Evolutionary conservation across 1,140 invertebrate species (phyloP).

Genomic region (Heliconius eleuchia): DNA sequence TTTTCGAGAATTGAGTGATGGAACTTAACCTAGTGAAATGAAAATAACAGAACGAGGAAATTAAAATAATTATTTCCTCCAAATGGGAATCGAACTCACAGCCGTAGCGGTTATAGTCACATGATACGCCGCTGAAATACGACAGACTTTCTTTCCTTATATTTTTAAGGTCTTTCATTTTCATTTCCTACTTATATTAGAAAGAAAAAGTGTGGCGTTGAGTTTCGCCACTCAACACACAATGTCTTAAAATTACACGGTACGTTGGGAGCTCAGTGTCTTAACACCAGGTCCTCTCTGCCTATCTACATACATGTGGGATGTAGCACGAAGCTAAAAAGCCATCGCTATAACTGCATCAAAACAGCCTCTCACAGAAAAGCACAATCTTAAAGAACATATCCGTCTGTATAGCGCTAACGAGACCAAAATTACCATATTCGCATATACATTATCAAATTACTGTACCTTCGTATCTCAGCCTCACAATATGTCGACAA

Average conservation of each 20-base stretch:
- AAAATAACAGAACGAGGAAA: too few species aligned
- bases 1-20: neutral
- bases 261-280: too few species aligned
- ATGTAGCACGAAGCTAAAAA: too few species aligned
- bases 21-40: too few species aligned
- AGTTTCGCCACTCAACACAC: too few species aligned
- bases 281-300: too few species aligned
- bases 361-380: neutral
- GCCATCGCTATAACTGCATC: too few species aligned
- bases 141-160: neutral
- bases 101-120: neutral
- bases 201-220: too few species aligned
- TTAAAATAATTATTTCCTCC: too few species aligned
- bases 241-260: too few species aligned
- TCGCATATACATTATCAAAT: conserved; percentile 51
- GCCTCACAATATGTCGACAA: conserved; percentile 47
- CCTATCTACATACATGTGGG: too few species aligned
- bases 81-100: neutral
- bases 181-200: too few species aligned
- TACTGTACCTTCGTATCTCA: conserved; percentile 31
- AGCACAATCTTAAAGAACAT: neutral
- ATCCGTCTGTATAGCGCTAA: neutral
- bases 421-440: conserved; percentile 42
- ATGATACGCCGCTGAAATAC: neutral
- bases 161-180: neutral